Evolutionary conservation across 2,113 vertebrate species (phyloP).

Genomic region (Tragelaphus strepsiceros): DNA sequence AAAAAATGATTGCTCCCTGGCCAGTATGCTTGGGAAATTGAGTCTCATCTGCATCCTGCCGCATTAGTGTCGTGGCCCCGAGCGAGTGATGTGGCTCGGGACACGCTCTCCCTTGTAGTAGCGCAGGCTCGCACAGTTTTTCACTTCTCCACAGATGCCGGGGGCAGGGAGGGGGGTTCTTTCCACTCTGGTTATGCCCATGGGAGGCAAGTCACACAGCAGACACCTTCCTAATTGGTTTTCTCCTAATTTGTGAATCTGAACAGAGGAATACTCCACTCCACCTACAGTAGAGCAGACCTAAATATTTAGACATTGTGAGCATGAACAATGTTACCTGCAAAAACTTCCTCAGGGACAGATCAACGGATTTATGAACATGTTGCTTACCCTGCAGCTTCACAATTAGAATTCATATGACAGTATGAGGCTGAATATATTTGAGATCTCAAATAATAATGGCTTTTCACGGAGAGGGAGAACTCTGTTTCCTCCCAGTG

Average conservation of each 20-base stretch:
- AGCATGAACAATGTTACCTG: neutral
- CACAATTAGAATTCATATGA: neutral
- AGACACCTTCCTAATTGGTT: neutral
- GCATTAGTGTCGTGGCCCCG: rapidly evolving
- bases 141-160: rapidly evolving
- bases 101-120: rapidly evolving
- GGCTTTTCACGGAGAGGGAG: neutral
- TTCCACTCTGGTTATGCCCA: neutral
- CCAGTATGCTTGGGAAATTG: too few relatives aligned
- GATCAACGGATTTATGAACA: neutral
- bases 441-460: neutral
- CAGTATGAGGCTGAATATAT: neutral
- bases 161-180: neutral
- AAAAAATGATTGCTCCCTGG: neutral
- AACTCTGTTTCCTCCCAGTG: neutral
- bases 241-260: conserved; percentile 3
- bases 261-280: neutral
- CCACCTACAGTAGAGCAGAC: neutral
- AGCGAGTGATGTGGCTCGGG: neutral
- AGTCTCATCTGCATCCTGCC: rapidly evolving
- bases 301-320: neutral
- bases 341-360: neutral
- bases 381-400: neutral
- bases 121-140: rapidly evolving
- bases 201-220: neutral